phyloP scores from a whole-genome alignment of 1,140 invertebrate species.

The Tribolium castaneum region DNA sequence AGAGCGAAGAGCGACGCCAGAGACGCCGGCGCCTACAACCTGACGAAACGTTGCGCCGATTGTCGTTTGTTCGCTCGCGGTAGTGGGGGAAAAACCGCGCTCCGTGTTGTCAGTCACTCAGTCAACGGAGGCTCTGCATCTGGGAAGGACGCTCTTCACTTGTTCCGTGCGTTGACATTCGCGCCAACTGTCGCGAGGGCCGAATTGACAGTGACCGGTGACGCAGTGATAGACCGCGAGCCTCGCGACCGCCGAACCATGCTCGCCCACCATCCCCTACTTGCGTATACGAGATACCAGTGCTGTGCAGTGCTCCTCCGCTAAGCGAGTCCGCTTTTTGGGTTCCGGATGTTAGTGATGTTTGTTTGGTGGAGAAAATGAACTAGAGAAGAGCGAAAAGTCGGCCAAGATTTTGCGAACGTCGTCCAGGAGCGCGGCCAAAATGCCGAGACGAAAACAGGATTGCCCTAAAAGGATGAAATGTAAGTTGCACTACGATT shows the following conservation, averaged over 20 bases:
- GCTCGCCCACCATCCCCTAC: slow-evolving; percentile 16
- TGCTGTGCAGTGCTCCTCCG: slow-evolving; percentile 27
- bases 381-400: slow-evolving; percentile 39
- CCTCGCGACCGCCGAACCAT: neutral
- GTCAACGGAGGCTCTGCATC: slow-evolving; percentile 61
- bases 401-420: slow-evolving; percentile 60
- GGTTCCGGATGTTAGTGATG: neutral
- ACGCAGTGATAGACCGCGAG: neutral
- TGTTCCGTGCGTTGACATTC: slow-evolving; percentile 43
- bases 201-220: neutral
- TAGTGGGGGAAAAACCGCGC: slow-evolving; percentile 60
- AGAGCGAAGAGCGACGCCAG: slow-evolving; percentile 46
- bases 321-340: neutral
- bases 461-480: slow-evolving; percentile 73
- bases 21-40: slow-evolving; percentile 60
- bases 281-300: slow-evolving; percentile 48
- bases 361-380: slow-evolving; percentile 1
- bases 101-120: slow-evolving; percentile 63
- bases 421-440: slow-evolving; percentile 52
- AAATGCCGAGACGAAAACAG: slow-evolving; percentile 73
- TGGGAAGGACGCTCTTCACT: slow-evolving; percentile 56
- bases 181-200: slow-evolving; percentile 24
- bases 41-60: slow-evolving; percentile 61
- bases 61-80: slow-evolving; percentile 54
- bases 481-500: slow-evolving; percentile 67